These are phyloP conservation scores for Vulpes lagopus DNA, from an alignment of 2,113 vertebrate species.

Conservation along the genomic window DNA sequence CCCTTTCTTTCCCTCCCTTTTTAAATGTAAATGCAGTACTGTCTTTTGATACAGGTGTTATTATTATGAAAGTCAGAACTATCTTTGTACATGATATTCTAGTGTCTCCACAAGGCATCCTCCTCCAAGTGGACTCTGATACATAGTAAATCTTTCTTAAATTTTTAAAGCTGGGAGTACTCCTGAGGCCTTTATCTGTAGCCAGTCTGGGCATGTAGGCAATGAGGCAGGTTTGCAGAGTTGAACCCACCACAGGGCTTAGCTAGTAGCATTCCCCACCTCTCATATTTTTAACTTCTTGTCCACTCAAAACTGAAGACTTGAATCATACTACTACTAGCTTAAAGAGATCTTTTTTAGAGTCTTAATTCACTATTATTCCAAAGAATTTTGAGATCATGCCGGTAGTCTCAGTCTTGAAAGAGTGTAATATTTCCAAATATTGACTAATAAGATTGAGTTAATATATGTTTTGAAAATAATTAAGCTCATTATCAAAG, in stretches of 20 bases:
- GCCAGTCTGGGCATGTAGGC: not conserved
- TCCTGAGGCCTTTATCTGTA: not conserved
- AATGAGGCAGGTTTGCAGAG: not conserved
- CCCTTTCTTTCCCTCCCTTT: not conserved
- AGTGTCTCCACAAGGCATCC: not conserved
- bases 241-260: not conserved
- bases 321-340: conserved; percentile 17
- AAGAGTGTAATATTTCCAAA: not conserved
- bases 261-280: not conserved
- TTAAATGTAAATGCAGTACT: conserved; percentile 30
- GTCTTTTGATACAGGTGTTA: conserved; percentile 16
- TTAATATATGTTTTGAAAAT: not conserved
- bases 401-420: not conserved
- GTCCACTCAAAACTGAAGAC: conserved; percentile 16
- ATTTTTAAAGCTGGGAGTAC: not conserved
- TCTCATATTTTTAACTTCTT: not conserved
- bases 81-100: not conserved
- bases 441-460: not conserved
- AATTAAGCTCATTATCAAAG: conserved; percentile 14
- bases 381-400: not conserved
- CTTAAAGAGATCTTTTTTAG: conserved; percentile 35
- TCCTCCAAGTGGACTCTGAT: not conserved
- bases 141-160: conserved; percentile 4
- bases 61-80: not conserved
- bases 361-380: conserved; percentile 50